phyloP scores from a whole-genome alignment of 2,888 invertebrate species.

The Gryllus longicercus region DNA sequence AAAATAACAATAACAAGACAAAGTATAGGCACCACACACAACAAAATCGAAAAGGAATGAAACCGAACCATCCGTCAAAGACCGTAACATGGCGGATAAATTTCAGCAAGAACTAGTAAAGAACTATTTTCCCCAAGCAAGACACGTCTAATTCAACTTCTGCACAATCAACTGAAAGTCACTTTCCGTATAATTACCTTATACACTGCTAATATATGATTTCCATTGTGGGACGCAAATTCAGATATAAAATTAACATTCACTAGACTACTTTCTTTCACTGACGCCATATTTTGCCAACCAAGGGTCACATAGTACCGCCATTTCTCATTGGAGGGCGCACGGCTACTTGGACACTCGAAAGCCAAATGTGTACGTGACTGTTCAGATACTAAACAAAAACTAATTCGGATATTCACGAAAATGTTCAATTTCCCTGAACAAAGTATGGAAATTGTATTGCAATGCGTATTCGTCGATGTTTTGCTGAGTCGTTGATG shows the following conservation, averaged over 20 bases:
- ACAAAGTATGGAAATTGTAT: no score
- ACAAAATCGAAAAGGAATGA: slow-evolving; percentile 25
- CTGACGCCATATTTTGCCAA: slow-evolving; percentile 35
- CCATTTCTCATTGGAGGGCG: slow-evolving; percentile 34
- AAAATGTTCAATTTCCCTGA: no score
- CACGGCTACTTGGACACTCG: background rate
- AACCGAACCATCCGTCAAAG: slow-evolving; percentile 28
- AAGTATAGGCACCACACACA: slow-evolving; percentile 3
- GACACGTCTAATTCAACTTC: background rate
- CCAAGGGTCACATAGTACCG: slow-evolving; percentile 32
- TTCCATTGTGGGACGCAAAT: slow-evolving; percentile 27
- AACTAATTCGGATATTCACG: no score
- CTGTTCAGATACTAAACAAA: no score
- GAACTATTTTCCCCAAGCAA: slow-evolving; percentile 19
- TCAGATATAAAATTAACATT: slow-evolving; percentile 28
- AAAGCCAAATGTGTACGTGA: background rate
- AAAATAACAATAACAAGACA: slow-evolving; percentile 19
- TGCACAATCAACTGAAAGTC: background rate
- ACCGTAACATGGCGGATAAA: slow-evolving; percentile 32
- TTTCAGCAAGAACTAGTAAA: slow-evolving; percentile 25
- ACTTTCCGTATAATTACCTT: slow-evolving; percentile 27
- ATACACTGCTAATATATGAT: slow-evolving; percentile 28
- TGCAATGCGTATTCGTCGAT: no score
- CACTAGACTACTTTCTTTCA: slow-evolving; percentile 26
- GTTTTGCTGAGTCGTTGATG: no score